Evolutionary conservation across 2,797 vertebrate species (phyloP).

Genomic region (Oophaga sylvatica): DNA sequence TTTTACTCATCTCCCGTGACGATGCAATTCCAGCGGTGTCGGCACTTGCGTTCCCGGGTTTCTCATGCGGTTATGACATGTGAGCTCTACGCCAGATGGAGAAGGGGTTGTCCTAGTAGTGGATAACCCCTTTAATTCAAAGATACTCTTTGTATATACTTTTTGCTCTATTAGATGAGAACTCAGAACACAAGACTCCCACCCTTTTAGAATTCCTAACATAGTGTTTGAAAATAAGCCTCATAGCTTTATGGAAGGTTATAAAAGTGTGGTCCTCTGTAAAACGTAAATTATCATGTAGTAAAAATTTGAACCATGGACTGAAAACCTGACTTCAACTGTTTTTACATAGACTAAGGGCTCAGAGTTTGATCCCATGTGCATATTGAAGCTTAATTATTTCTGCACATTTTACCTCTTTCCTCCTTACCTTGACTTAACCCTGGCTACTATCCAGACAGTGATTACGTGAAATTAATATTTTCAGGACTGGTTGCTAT

Average conservation of each 20-base stretch:
- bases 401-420: conserved; percentile 4
- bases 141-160: neutral
- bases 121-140: too few relatives aligned
- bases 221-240: neutral
- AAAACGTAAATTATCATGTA: neutral
- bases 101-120: too few relatives aligned
- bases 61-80: too few relatives aligned
- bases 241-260: neutral
- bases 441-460: conserved; percentile 20
- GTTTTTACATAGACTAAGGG: neutral
- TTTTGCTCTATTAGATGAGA: neutral
- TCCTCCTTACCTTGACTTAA: conserved; percentile 20
- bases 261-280: neutral
- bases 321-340: neutral
- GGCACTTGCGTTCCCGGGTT: too few relatives aligned
- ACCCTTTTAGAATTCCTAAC: neutral
- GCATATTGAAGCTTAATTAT: conserved; percentile 34
- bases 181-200: neutral
- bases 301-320: neutral
- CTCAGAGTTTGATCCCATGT: neutral
- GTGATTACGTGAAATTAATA: conserved; percentile 37
- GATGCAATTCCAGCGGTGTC: too few relatives aligned
- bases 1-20: too few relatives aligned
- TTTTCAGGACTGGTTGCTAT: conserved; percentile 29
- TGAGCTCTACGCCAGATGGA: too few relatives aligned